phyloP scores from a whole-genome alignment of 2,888 invertebrate genomes.

The Gnatocerus cornutus region DNA sequence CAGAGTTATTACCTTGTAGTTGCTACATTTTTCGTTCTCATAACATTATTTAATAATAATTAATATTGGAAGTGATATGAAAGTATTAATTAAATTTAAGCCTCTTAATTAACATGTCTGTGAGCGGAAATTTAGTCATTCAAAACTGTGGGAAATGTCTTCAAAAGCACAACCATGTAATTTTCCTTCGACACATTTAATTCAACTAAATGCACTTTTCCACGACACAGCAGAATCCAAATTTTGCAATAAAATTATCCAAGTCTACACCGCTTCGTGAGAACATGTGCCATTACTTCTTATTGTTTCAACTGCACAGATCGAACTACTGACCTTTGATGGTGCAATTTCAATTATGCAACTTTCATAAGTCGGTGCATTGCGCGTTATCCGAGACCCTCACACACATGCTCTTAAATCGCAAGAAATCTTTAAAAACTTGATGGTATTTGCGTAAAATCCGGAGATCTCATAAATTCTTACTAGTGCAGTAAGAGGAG shows the following conservation, averaged over 20 bases:
- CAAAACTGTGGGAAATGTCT: slow-evolving; percentile 15
- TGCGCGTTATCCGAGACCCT: slow-evolving; percentile 7
- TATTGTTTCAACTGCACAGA: slow-evolving; percentile 60
- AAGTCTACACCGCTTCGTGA: slow-evolving; percentile 54
- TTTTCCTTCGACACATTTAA: too few relatives aligned
- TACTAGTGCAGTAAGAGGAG: slow-evolving; percentile 12
- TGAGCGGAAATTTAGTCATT: slow-evolving; percentile 14
- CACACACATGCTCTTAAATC: slow-evolving; percentile 16
- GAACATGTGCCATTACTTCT: slow-evolving; percentile 59
- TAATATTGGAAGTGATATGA: slow-evolving; percentile 4
- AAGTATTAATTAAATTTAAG: slow-evolving; percentile 4
- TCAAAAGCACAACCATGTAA: too few relatives aligned
- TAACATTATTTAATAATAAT: neutral
- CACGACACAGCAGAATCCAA: slow-evolving; percentile 41
- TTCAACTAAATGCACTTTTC: neutral
- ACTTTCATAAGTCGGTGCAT: slow-evolving; percentile 33
- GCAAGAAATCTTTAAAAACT: slow-evolving; percentile 7
- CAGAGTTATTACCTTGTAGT: neutral
- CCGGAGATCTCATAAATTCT: slow-evolving; percentile 10
- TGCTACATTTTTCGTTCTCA: slow-evolving; percentile 1
- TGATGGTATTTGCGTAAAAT: slow-evolving; percentile 3
- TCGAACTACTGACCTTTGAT: slow-evolving; percentile 68
- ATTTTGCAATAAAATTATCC: slow-evolving; percentile 57
- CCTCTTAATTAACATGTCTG: neutral
- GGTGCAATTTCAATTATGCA: slow-evolving; percentile 54